phyloP scores from a whole-genome alignment of 1,140 invertebrate species.

The Drosophila hydei region DNA sequence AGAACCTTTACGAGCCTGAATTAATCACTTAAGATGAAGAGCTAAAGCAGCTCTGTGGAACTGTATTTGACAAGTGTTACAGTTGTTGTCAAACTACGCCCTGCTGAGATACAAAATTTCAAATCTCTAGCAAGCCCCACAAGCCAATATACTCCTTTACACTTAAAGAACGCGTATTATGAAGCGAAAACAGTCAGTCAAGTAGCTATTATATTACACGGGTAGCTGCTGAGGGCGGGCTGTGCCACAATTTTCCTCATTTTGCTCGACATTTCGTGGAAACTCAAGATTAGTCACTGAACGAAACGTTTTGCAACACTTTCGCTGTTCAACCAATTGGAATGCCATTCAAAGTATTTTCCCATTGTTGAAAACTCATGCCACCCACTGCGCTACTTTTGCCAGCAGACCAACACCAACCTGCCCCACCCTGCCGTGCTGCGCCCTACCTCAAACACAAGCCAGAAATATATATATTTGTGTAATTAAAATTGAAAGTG shows the following conservation, averaged over 20 bases:
- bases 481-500: slow-evolving; percentile 44
- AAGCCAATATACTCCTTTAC: not conserved
- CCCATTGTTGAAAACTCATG: not conserved
- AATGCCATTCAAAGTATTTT: slow-evolving; percentile 30
- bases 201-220: slow-evolving; percentile 6
- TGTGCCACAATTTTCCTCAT: slow-evolving; percentile 3
- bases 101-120: too few relatives aligned
- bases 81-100: too few relatives aligned
- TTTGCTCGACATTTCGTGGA: slow-evolving; percentile 7
- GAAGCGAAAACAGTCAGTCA: too few relatives aligned
- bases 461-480: slow-evolving; percentile 34
- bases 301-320: slow-evolving; percentile 8
- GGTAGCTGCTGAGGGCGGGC: too few relatives aligned
- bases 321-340: slow-evolving; percentile 10
- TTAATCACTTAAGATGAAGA: too few relatives aligned
- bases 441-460: not conserved
- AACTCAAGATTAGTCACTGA: slow-evolving; percentile 41
- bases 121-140: not conserved
- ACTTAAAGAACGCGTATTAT: too few relatives aligned
- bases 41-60: too few relatives aligned
- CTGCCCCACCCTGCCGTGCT: too few relatives aligned
- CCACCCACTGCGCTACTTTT: not conserved
- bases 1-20: too few relatives aligned
- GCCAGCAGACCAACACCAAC: too few relatives aligned
- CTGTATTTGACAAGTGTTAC: too few relatives aligned